Base-by-base conservation (phyloP, 1,140 invertebrate species). In the Drosophila sproati region DNA sequence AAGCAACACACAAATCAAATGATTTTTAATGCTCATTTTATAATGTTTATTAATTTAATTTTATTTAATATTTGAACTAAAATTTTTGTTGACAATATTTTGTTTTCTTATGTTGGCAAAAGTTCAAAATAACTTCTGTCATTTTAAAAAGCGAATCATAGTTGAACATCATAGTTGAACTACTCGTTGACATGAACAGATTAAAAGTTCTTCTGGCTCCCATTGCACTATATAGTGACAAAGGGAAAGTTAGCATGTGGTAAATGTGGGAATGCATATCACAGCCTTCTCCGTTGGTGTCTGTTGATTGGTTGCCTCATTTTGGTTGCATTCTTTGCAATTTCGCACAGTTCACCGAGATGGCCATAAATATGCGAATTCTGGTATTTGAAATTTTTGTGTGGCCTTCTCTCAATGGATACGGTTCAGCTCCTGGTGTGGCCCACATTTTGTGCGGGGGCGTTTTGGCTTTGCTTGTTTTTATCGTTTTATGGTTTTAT, bases 281-380 rank as follows among this genome's bases (percentile, higher is more conserved):
- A 60, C 32, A 10, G 48, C 12, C 8, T 47, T 12, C n/a, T 43
- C 39, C 10, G 10, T 43, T 43, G 39, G 39, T 61, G 51, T 35
- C 35, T 39, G 68, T 32, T 69, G 48, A 68, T 67, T 67, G 48
- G 39, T 69, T 56, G 50, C 29, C 52, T 70, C 54, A 70, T 75
- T 73, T 70, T 28, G 51, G 67, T 56, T 59, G 68, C 72, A 70
- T 70, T 63, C 68, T 54, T 75, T 72, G 73, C 73, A 75, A 39
- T 70, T 69, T 69, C 60, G 66, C 73, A 20, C 20, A 72, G 61
- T 72, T 72, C 61, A 72, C 41, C 54, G 47, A 70, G 34, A 69
- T 73, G 77, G 62, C 67, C 85, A 89, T 88, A 88, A 88, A 88
- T 88, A 83, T 89, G 80, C 54, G 70, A 73, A 66, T 86, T 67